These are phyloP conservation scores for Pholis gunnellus DNA, from an alignment of 2,113 vertebrate species.

Conservation along the genomic window DNA sequence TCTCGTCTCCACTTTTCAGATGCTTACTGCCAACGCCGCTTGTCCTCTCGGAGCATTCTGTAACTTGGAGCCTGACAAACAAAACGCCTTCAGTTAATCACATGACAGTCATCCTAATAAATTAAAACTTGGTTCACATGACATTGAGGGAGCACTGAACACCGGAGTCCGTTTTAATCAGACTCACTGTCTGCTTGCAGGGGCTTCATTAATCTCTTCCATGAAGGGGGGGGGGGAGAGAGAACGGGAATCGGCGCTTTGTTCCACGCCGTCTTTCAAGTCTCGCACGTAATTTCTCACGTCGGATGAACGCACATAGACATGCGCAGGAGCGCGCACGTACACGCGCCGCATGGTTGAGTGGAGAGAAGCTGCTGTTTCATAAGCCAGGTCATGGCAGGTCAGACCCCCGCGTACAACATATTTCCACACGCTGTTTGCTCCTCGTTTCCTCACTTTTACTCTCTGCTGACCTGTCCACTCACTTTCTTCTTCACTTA, in stretches of 20 bases:
- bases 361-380: conserved; percentile 56
- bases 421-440: conserved; percentile 46
- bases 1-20: conserved; percentile 32
- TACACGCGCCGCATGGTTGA: conserved; percentile 32
- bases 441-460: conserved; percentile 25
- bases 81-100: conserved; percentile 35
- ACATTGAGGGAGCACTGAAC: conserved; percentile 17
- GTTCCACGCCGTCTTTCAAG: conserved; percentile 55
- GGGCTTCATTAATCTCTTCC: conserved; percentile 62
- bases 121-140: conserved; percentile 39
- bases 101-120: conserved; percentile 42
- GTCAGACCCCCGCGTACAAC: conserved; percentile 49
- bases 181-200: conserved; percentile 39
- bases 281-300: conserved; percentile 18
- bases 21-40: not conserved
- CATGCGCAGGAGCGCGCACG: conserved; percentile 13
- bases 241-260: conserved; percentile 61
- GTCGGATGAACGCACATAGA: conserved; percentile 19
- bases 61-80: conserved; percentile 24
- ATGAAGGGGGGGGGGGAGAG: conserved; percentile 22
- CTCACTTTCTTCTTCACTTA: conserved; percentile 13
- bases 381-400: conserved; percentile 58
- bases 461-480: not conserved
- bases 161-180: conserved; percentile 45
- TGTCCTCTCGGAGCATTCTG: not conserved